Percentiles rank a stretch among this genome's conserved stretches.
Conservation (phyloP, 2,113 vertebrate species). For the Notiomystis cincta region DNA sequence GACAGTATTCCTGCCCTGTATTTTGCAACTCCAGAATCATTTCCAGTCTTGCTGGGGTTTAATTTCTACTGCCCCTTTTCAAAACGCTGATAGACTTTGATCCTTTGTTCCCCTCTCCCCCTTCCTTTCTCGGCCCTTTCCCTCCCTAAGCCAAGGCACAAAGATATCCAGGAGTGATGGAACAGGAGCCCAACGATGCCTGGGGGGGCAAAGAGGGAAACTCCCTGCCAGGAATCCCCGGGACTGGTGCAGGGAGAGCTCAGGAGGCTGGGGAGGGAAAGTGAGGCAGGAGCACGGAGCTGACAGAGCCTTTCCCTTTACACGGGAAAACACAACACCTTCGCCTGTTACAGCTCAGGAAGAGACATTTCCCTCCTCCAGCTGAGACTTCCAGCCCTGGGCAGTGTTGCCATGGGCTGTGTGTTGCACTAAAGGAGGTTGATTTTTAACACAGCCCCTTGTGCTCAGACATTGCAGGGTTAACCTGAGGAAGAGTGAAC, state of each 20-base stretch:
- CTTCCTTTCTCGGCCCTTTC: not conserved
- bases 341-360: fast-evolving
- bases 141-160: not conserved
- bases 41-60: not conserved
- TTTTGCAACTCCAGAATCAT: not conserved
- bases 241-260: not conserved
- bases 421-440: not conserved
- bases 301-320: not conserved
- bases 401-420: too few species aligned
- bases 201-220: too few species aligned
- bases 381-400: not conserved
- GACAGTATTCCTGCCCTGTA: not conserved
- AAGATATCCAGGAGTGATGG: not conserved
- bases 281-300: not conserved
- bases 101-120: not conserved
- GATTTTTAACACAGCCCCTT: not conserved
- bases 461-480: not conserved
- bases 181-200: not conserved
- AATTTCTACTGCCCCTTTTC: not conserved
- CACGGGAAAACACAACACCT: not conserved
- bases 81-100: fast-evolving
- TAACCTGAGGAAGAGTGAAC: not conserved
- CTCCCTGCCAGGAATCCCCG: not conserved
- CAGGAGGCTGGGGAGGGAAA: not conserved
- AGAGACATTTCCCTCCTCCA: not conserved